Conservation (phyloP, 1,140 invertebrate species). For the Berghia stephanieae region DNA sequence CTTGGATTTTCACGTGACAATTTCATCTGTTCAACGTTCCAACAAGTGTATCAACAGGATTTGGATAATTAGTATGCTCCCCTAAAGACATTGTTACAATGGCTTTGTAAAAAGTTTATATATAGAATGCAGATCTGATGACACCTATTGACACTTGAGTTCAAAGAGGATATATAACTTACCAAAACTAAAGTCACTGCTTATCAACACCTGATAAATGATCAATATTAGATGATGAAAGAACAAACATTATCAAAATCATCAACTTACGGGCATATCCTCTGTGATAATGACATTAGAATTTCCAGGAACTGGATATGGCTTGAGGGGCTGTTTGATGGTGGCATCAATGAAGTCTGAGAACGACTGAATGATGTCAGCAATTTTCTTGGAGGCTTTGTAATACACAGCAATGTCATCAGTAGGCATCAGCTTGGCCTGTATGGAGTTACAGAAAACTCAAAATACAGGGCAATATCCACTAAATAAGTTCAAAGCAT, state of each 20-base stretch:
- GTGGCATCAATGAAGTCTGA: conserved; percentile 67
- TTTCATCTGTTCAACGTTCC: no score
- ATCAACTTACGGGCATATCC: conserved; percentile 40
- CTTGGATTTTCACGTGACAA: no score
- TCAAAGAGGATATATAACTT: no score
- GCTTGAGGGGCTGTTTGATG: conserved; percentile 79
- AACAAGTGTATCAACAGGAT: no score
- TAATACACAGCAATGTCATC: conserved; percentile 90
- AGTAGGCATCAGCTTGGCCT: conserved; percentile 88
- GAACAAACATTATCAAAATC: background rate
- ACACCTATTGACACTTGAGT: no score
- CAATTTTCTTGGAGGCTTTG: conserved; percentile 62
- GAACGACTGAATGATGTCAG: conserved; percentile 53
- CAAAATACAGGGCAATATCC: no score
- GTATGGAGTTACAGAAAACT: no score
- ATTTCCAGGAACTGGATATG: conserved; percentile 60
- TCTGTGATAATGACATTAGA: conserved; percentile 77
- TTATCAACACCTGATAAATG: conserved; percentile 15
- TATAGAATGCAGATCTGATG: no score
- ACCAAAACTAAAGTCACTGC: background rate
- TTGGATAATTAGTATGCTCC: no score
- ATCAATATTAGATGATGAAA: background rate
- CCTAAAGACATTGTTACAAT: no score
- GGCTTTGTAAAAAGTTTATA: no score
- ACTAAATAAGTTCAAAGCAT: no score